phyloP scores from a whole-genome alignment of 2,888 invertebrate genomes.

The Troglohyphantes excavatus region DNA sequence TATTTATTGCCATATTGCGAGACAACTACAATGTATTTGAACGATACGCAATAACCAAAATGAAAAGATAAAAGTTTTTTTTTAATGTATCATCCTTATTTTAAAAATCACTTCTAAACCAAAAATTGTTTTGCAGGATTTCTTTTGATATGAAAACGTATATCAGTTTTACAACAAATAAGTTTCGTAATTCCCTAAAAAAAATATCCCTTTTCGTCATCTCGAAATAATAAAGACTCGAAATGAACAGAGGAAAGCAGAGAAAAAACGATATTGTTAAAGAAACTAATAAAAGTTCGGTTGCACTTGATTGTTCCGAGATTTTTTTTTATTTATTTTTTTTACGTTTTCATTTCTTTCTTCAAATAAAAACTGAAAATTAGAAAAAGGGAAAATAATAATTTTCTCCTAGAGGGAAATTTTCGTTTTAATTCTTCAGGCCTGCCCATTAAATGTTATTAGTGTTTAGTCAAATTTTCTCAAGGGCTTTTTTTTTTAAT shows the following conservation, averaged over 20 bases:
- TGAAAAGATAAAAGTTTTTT: no score
- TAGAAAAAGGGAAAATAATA: constrained; percentile 34
- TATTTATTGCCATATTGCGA: no score
- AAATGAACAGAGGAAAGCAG: constrained; percentile 14
- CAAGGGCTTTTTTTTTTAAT: constrained; percentile 20
- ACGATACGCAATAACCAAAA: no score
- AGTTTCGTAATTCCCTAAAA: neutral
- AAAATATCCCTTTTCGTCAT: neutral
- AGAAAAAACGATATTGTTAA: constrained; percentile 51
- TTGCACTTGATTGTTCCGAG: constrained; percentile 41
- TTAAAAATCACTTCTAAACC: neutral
- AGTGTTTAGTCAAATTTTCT: constrained; percentile 66
- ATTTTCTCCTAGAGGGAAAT: constrained; percentile 27
- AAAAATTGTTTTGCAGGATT: neutral
- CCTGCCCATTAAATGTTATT: constrained; percentile 66
- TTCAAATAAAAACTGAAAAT: constrained; percentile 40
- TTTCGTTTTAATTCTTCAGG: constrained; percentile 60
- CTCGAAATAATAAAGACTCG: constrained; percentile 7
- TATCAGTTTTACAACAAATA: neutral
- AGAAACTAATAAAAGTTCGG: constrained; percentile 61
- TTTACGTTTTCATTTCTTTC: no score
- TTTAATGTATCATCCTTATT: no score
- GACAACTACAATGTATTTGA: no score
- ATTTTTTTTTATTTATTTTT: constrained; percentile 27
- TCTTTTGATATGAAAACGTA: neutral